These are phyloP conservation scores for Taenioides sp. DNA, from an alignment of 2,797 vertebrate species.

Conservation along the genomic window DNA sequence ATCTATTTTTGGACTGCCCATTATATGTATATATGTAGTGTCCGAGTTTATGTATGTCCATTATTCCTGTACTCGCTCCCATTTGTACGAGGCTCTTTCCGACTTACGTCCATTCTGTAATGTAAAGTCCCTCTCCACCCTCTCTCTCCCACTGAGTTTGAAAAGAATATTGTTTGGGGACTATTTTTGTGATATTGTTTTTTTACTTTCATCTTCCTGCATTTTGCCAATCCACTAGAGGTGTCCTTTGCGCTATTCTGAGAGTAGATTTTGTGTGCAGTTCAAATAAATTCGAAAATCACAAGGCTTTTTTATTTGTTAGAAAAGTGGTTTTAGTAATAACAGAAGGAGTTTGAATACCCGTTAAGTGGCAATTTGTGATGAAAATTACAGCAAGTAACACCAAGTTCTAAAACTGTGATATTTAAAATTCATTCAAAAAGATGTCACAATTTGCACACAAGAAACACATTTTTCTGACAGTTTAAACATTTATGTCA, in stretches of 20 bases:
- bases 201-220: slow-evolving; percentile 7
- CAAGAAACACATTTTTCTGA: no score
- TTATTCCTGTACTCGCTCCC: neutral
- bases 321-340: no score
- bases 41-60: neutral
- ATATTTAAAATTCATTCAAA: no score
- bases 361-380: no score
- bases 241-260: neutral
- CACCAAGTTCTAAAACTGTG: no score
- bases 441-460: neutral
- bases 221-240: slow-evolving; percentile 2
- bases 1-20: neutral
- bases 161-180: slow-evolving; percentile 10
- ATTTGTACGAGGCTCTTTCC: neutral
- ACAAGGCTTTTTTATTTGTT: neutral
- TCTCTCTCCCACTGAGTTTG: neutral
- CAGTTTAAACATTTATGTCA: no score
- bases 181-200: slow-evolving; percentile 15
- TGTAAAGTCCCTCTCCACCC: neutral
- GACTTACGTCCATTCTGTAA: neutral
- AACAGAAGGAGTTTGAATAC: no score
- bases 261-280: neutral
- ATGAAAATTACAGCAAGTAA: no score
- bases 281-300: neutral
- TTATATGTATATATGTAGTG: neutral